Evolutionary conservation across 1,140 invertebrate genomes (phyloP).

Genomic region (Laupala kohalensis): DNA sequence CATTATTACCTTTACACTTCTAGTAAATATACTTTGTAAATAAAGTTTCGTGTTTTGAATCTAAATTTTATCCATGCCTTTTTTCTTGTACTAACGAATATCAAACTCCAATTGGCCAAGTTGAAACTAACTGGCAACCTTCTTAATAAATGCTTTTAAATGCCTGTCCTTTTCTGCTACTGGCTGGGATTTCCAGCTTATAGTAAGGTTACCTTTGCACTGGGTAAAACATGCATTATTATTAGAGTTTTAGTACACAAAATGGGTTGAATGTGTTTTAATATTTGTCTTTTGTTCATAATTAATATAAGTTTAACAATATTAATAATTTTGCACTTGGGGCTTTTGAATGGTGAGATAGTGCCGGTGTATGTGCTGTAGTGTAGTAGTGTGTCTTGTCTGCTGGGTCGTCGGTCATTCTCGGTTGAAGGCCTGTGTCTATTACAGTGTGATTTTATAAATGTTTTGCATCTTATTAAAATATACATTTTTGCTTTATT

Average conservation of each 20-base stretch:
- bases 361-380: constrained; percentile 5
- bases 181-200: constrained; percentile 12
- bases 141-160: constrained; percentile 15
- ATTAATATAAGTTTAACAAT: constrained; percentile 14
- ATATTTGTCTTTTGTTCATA: constrained; percentile 25
- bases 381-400: neutral
- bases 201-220: constrained; percentile 23
- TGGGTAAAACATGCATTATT: constrained; percentile 27
- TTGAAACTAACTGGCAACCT: constrained; percentile 30
- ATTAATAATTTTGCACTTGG: constrained; percentile 16
- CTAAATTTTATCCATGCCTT: constrained; percentile 18
- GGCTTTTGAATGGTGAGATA: constrained; percentile 6
- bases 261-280: constrained; percentile 28
- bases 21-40: neutral
- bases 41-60: neutral
- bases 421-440: neutral
- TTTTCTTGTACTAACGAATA: constrained; percentile 33
- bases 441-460: neutral
- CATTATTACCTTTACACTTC: neutral
- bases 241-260: constrained; percentile 29
- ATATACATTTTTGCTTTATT: neutral
- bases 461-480: neutral
- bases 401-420: neutral
- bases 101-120: constrained; percentile 34
- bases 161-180: constrained; percentile 16